Base-by-base conservation (phyloP, 2,797 vertebrate genomes). In the Sebastolobus alascanus region DNA sequence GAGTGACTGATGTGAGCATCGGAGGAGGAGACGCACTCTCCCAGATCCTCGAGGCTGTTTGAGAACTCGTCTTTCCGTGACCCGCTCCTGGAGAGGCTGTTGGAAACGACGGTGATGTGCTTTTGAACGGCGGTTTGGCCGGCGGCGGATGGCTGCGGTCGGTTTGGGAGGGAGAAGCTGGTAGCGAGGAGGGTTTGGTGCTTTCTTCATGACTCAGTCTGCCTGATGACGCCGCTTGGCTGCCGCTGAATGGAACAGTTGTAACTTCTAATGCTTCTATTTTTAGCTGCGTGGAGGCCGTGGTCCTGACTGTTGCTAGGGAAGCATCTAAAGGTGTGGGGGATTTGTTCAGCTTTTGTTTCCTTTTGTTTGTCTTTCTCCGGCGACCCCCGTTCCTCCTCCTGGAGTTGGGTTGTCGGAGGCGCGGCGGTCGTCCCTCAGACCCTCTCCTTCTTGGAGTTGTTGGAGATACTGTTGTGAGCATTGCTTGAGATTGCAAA, bases 341-440 rank as follows among this genome's bases (percentile, higher is more conserved):
- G 63, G 80, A 80, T 22, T 25, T 60, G 6, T 93, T 96, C 56
- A 82, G 92, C 78, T 94, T 96, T 25, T 93, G 91, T 73, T 94
- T 96, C 59, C 93, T 85, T 89, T 94, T 95, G 77, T 96, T 96
- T 22, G 93, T 95, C 25, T 94, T 95, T 79, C 91, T 96, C 81
- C 88, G 94, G 78, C 93, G 95, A 13, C 94, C 94, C 0, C 93
- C 90, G 13, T 95, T 94, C 82, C 92, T 95, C 79, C 85, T 96
- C 50, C 92, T 94, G 22, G 93, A 81, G 75, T 87, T 90, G 0
- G 76, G 61, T 11, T 68, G 73, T 5, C 33, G 65, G 35, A 6
- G 27, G 10, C 4, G 58, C 1, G 71, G 11, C 7, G 22, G 8
- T n/a, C 61, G 65, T 31, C 37, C 64, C 10, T 54, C 54, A 9